phyloP scores from a whole-genome alignment of 2,113 vertebrate species.

The Chionomys nivalis region DNA sequence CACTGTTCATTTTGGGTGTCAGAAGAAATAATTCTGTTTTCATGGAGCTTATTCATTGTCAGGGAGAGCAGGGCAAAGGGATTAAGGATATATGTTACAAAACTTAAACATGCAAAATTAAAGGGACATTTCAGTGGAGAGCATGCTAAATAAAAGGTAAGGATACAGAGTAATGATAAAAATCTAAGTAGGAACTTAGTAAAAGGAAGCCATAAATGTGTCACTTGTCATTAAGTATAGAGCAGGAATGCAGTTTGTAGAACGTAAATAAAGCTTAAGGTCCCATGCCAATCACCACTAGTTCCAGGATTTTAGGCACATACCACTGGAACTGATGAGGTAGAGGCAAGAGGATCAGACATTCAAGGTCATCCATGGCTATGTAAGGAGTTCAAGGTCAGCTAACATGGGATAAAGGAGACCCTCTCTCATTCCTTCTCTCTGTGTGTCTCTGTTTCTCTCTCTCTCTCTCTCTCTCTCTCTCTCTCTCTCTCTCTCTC shows the following conservation, averaged over 20 bases:
- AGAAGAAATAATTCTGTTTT: background rate
- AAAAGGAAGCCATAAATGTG: background rate
- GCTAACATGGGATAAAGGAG: background rate
- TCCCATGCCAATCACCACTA: no score
- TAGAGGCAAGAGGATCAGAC: background rate
- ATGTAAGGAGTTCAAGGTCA: background rate
- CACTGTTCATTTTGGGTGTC: background rate
- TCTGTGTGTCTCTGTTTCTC: no score
- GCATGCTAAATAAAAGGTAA: constrained; percentile 26
- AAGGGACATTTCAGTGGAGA: background rate
- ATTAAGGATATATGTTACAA: background rate
- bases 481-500: background rate
- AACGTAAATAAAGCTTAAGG: background rate
- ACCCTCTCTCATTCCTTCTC: background rate
- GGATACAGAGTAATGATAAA: background rate
- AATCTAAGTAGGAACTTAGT: background rate
- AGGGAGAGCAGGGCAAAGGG: background rate
- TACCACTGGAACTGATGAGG: background rate
- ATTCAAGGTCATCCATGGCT: background rate
- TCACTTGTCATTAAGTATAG: constrained; percentile 18
- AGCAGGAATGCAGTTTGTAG: background rate
- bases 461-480: background rate
- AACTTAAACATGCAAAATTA: background rate
- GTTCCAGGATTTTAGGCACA: no score
- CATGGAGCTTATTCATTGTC: background rate